Base-by-base conservation (phyloP, 2,888 invertebrate genomes). In the Cerastis leucographa region DNA sequence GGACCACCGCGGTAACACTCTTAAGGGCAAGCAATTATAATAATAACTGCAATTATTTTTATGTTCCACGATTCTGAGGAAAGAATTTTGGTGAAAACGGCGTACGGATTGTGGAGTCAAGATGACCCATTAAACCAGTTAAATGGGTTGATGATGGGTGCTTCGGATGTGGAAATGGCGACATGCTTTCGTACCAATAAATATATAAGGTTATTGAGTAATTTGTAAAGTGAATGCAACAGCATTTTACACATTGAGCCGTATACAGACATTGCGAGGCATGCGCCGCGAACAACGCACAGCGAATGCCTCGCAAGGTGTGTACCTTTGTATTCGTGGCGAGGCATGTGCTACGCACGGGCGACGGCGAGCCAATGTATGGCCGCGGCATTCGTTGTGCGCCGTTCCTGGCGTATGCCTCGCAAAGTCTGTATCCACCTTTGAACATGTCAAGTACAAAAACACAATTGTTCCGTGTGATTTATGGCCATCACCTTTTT, bases 11-110 rank as follows among this genome's bases (percentile, higher is more conserved):
- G 35, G 44, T 51, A 71, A 61, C 56, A 68, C 44, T 54, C 2
- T 44, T 72, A 78, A 74, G 74, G 72, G 59, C 69, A 75, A 61
- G 5, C 70, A 81, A 84, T 85, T 81, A 85, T 40, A 40, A 64
- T 85, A 84, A 84, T 74, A 56, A 64, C 70, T 40, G 19, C 56
- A 70, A 77, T 77, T 71, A 74, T 44, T 79, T 54, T 74, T 42
- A 69, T 71, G 56, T 66, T 77, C 35, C 29, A 64, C 49, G 35
- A 68, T 77, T 80, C 54, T 59, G 73, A 17, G 11, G 61, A 61
- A 80, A 56, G n/a, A 77, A 77, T 77, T 40, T 67, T 46, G 61
- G 35, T 49, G 59, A 35, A 74, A 76, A 84, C 42, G 44, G 64
- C 46, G 19, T 35, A 61, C 73, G 22, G 54, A 73, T 76, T 51